phyloP scores from a whole-genome alignment of 2,888 invertebrate species.

The Aphodius granarius region DNA sequence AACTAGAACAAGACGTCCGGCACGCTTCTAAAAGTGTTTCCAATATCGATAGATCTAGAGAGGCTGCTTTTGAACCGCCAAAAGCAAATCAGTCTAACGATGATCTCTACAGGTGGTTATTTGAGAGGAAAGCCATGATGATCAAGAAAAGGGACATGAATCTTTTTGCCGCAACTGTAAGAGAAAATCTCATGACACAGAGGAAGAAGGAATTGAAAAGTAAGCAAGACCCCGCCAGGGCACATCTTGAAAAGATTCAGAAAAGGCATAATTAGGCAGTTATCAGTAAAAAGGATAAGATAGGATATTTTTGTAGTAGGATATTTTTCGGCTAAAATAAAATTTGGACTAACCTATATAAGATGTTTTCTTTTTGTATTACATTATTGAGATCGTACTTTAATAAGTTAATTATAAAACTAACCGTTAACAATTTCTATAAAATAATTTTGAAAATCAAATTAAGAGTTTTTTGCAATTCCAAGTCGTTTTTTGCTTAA shows the following conservation, averaged over 20 bases:
- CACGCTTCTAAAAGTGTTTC: conserved; percentile 17
- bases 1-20: background rate
- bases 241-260: conserved; percentile 21
- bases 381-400: background rate
- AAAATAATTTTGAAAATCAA: no score
- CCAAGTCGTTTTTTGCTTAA: no score
- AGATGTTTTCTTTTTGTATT: background rate
- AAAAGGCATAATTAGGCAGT: conserved; percentile 19
- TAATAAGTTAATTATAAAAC: no score
- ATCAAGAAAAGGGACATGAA: conserved; percentile 26
- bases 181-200: conserved; percentile 13
- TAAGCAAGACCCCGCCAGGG: conserved; percentile 29
- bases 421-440: no score
- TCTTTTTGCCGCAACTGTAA: conserved; percentile 14
- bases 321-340: background rate
- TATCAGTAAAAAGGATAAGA: background rate
- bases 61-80: background rate
- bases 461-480: no score
- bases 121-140: conserved; percentile 27
- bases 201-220: conserved; percentile 20
- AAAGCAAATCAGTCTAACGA: conserved; percentile 5
- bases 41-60: background rate
- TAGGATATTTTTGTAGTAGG: background rate
- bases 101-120: conserved; percentile 28
- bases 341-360: background rate